Conservation (phyloP, 2,113 vertebrate species). For the Phycodurus eques region DNA sequence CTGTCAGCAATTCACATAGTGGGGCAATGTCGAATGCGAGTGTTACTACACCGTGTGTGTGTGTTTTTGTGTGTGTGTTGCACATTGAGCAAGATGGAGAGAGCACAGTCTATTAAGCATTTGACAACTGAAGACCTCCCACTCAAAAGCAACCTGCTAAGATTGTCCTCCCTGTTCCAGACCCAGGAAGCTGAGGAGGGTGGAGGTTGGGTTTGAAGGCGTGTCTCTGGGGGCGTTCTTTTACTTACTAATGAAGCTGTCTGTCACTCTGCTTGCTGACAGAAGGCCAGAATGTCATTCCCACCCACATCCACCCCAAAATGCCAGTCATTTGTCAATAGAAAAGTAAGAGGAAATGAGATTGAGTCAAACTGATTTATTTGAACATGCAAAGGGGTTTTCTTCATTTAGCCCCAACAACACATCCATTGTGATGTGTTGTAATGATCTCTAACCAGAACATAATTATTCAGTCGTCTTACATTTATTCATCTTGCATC, state of each 20-base stretch:
- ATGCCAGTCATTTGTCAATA: conserved; percentile 23
- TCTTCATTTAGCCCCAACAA: neutral
- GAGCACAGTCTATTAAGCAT: conserved; percentile 70
- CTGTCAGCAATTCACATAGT: conserved; percentile 59
- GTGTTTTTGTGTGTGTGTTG: conserved; percentile 26
- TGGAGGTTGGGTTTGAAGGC: conserved; percentile 37
- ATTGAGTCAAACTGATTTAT: conserved; percentile 19
- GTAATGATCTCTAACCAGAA: neutral
- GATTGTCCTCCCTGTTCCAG: conserved; percentile 50
- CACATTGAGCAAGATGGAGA: conserved; percentile 49
- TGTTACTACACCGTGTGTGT: conserved; percentile 20
- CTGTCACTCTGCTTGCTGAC: conserved; percentile 60
- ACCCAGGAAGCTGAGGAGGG: conserved; percentile 47
- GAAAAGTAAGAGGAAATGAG: neutral
- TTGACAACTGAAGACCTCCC: conserved; percentile 73
- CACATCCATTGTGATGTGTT: neutral
- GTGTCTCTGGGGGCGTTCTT: conserved; percentile 52
- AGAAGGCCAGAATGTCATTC: conserved; percentile 58
- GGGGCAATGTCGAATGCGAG: conserved; percentile 14
- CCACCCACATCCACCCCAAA: conserved; percentile 55
- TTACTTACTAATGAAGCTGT: conserved; percentile 76
- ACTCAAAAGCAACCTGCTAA: conserved; percentile 59
- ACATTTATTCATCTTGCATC: neutral
- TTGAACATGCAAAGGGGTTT: neutral
- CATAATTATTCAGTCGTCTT: neutral